These are phyloP conservation scores for Mimachlamys varia DNA, from an alignment of 2,888 invertebrate species.

Conservation along the genomic window DNA sequence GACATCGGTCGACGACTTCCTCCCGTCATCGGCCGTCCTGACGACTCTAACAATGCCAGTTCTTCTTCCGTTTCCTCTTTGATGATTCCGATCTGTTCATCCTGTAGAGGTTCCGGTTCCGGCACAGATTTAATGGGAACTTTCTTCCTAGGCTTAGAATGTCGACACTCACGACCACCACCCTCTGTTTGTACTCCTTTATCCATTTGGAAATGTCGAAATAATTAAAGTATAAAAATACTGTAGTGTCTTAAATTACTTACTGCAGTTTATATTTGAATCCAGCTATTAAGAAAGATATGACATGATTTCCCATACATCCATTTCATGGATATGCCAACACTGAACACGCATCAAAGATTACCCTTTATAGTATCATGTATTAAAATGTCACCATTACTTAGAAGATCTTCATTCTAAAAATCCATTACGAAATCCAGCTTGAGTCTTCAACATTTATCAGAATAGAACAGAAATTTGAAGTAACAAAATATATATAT, in stretches of 20 bases:
- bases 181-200: not conserved
- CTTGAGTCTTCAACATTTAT: not conserved
- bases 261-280: not conserved
- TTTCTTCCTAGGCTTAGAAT: not conserved
- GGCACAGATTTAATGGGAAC: not conserved
- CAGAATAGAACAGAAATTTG: not conserved
- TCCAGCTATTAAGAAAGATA: too few species aligned
- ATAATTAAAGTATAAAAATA: not conserved
- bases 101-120: not conserved
- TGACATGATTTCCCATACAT: not conserved
- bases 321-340: too few species aligned
- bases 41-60: slow-evolving; percentile 39
- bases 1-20: slow-evolving; percentile 44
- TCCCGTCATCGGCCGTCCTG: slow-evolving; percentile 45
- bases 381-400: not conserved
- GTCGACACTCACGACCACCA: not conserved
- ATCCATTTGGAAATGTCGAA: not conserved
- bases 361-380: not conserved
- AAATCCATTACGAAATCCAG: not conserved
- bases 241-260: not conserved
- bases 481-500: not conserved
- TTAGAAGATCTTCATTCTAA: not conserved
- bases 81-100: slow-evolving; percentile 45
- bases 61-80: slow-evolving; percentile 54
- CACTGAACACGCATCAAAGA: too few species aligned